Base-by-base conservation (phyloP, 1,140 invertebrate genomes). In the Neomicropteryx cornuta region DNA sequence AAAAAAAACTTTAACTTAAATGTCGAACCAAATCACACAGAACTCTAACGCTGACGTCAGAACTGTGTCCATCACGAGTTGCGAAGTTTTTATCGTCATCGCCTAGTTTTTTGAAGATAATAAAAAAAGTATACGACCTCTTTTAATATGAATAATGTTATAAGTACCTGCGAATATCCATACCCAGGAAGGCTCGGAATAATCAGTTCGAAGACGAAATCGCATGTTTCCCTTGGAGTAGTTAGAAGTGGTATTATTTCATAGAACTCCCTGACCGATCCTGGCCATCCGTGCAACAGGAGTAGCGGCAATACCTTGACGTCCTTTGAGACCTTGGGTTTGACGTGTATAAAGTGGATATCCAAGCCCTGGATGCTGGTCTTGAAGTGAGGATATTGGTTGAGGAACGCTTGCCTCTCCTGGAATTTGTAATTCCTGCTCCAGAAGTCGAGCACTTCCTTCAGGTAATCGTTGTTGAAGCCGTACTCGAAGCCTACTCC, bases 231-330 rank as follows among this genome's bases (percentile, higher is more conserved):
- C 31, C 63, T 55, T 3, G 71, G 65, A 5, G 63, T 73, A 0
- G 69, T 79, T 3, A 89, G 55, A 17, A 81, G 44, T 1, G 82
- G 82, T 41, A 86, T 79, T 2, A 89, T 62, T 48, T 87, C 81
- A 45, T 87, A 83, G 55, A 92, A 93, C 53, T 94, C 87, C 4
- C 82, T 68, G 2, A 94, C 63, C 0, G 84, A 87, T 18, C 91
- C 88, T 0, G 91, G 91, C 91, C 90, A 96, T 10, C 91, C 89
- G 49, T 95, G 89, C 5, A 88, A 46, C 2, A 95, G 14, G 3
- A 94, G 48, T 20, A 91, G 31, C 0, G 86, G 85, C 3, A 83
- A 39, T 2, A 85, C 66, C 55, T 67, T n/a, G n/a, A n/a, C n/a
- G 17, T 39, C 2, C n/a, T n/a, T n/a, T 5, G 20, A 8, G 11